Percentiles rank a stretch among this genome's conserved stretches.
Evolutionary conservation across 2,888 invertebrate genomes (phyloP).

Genomic region (Acrocera orbiculus): DNA sequence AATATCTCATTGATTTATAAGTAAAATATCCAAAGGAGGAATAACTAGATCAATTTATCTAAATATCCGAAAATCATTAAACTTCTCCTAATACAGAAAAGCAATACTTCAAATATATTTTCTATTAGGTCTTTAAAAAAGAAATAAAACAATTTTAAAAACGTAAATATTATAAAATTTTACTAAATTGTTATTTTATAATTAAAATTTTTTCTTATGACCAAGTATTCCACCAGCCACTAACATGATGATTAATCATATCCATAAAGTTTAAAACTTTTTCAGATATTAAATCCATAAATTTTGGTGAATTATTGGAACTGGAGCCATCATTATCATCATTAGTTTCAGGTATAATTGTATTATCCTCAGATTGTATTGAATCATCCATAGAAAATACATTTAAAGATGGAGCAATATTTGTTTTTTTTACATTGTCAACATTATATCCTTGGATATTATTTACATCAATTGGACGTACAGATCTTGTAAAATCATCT

Average conservation of each 20-base stretch:
- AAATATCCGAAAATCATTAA: too few relatives aligned
- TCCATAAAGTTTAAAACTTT: conserved; percentile 21
- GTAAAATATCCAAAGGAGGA: too few relatives aligned
- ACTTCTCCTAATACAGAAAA: too few relatives aligned
- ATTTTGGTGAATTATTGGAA: conserved; percentile 10
- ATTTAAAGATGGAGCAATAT: neutral
- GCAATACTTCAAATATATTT: too few relatives aligned
- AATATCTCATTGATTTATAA: too few relatives aligned
- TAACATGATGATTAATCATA: conserved; percentile 21
- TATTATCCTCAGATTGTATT: neutral
- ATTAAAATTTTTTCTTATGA: neutral
- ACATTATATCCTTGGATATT: neutral
- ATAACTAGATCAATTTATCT: too few relatives aligned
- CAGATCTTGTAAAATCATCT: neutral
- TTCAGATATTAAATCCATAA: conserved; percentile 18
- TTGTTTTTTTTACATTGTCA: neutral
- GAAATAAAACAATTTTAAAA: too few relatives aligned
- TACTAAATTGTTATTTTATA: too few relatives aligned
- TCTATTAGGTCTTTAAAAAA: too few relatives aligned
- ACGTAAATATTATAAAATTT: too few relatives aligned
- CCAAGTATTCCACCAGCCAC: conserved; percentile 23
- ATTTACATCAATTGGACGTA: neutral
- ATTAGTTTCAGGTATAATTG: neutral
- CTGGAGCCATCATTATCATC: neutral
- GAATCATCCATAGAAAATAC: neutral